Percentiles rank a stretch among this genome's conserved stretches.
Conservation (phyloP, 2,797 vertebrate genomes). For the Chaenodraco wilsoni region DNA sequence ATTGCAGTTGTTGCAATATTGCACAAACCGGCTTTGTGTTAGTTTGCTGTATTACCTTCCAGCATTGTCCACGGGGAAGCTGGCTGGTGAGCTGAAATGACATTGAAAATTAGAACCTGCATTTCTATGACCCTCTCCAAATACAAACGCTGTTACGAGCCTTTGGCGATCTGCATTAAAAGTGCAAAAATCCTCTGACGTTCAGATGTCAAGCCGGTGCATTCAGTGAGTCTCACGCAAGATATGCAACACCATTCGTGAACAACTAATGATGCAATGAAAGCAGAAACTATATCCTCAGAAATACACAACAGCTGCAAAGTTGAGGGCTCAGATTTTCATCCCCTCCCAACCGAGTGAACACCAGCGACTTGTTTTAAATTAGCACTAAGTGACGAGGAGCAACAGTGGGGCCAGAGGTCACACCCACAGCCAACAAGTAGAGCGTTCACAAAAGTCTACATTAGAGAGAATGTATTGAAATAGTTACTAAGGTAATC, state of each 20-base stretch:
- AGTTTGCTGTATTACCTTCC: slow-evolving; percentile 82
- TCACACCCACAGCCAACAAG: slow-evolving; percentile 22
- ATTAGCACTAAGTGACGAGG: slow-evolving; percentile 14
- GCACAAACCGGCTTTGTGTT: slow-evolving; percentile 73
- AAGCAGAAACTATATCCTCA: slow-evolving; percentile 23
- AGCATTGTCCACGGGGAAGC: slow-evolving; percentile 79
- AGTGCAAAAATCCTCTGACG: not conserved
- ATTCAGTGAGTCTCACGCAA: slow-evolving; percentile 23
- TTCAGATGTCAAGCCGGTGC: slow-evolving; percentile 6
- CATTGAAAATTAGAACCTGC: slow-evolving; percentile 55
- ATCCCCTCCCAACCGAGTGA: slow-evolving; percentile 2
- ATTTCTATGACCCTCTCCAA: slow-evolving; percentile 4
- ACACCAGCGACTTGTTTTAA: slow-evolving; percentile 5
- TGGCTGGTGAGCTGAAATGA: slow-evolving; percentile 83
- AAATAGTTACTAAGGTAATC: not conserved
- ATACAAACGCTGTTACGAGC: not conserved
- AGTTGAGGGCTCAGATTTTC: not conserved
- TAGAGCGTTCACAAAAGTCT: not conserved
- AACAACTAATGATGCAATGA: slow-evolving; percentile 15
- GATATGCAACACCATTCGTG: not conserved
- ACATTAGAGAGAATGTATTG: not conserved
- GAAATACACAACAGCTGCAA: slow-evolving; percentile 24
- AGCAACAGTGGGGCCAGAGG: slow-evolving; percentile 10
- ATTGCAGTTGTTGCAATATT: slow-evolving; percentile 61
- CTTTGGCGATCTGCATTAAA: not conserved